phyloP scores from a whole-genome alignment of 2,888 invertebrate species.

The Ethmia dodecea region DNA sequence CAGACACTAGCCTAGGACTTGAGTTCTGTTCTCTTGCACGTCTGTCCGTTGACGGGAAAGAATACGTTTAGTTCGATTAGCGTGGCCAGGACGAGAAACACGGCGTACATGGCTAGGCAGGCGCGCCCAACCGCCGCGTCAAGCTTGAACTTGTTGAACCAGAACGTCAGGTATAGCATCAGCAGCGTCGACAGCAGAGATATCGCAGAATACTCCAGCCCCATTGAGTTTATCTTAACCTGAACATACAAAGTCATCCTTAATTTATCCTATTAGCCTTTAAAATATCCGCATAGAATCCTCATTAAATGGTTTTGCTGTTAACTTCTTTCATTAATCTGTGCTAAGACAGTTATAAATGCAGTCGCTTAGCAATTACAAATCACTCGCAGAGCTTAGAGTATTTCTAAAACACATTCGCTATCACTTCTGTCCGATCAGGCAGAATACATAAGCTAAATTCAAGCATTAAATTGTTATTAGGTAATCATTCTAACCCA shows the following conservation, averaged over 20 bases:
- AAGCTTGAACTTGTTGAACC: conserved; percentile 91
- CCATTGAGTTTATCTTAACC: conserved; percentile 93
- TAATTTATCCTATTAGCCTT: too few species aligned
- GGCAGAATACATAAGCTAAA: not conserved
- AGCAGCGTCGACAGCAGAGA: conserved; percentile 91
- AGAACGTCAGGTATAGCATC: conserved; percentile 89
- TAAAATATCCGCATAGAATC: too few species aligned
- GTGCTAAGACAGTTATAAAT: too few species aligned
- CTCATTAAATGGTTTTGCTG: too few species aligned
- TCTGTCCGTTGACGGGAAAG: conserved; percentile 93
- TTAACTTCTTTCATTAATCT: too few species aligned
- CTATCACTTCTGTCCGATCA: too few species aligned
- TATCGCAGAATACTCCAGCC: conserved; percentile 93
- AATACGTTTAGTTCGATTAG: conserved; percentile 95
- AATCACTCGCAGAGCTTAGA: conserved; percentile 9
- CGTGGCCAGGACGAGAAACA: conserved; percentile 91
- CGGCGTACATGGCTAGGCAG: conserved; percentile 91
- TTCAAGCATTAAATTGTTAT: conserved; percentile 6
- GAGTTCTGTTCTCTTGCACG: conserved; percentile 81
- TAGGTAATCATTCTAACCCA: conserved; percentile 81
- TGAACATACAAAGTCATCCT: conserved; percentile 49
- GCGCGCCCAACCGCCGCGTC: conserved; percentile 91
- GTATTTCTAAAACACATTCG: too few species aligned
- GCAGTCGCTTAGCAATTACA: too few species aligned
- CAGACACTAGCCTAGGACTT: conserved; percentile 45